A percentile compares a stretch with the other conserved stretches of the same genome.
These are phyloP conservation scores for Drosophila falleni DNA, from an alignment of 2,888 invertebrate species.

Conservation along the genomic window DNA sequence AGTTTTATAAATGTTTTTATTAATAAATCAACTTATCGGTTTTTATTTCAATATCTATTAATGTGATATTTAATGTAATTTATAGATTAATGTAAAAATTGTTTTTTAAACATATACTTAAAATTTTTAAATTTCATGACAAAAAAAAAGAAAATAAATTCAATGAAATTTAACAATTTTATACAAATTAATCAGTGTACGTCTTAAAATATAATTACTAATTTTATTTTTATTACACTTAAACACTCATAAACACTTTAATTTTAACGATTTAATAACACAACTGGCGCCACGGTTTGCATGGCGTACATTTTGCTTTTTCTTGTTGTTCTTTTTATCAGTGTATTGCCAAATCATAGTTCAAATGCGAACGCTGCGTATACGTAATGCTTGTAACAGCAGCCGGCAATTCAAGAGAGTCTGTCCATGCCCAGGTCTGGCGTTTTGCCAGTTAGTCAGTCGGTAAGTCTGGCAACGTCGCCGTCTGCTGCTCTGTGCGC, in stretches of 20 bases:
- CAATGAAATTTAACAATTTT: too few species aligned
- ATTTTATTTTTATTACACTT: too few species aligned
- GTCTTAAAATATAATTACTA: too few species aligned
- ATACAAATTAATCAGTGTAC: too few species aligned
- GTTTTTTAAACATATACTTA: too few species aligned
- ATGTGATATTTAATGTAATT: too few species aligned
- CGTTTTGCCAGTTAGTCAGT: conserved; percentile 29
- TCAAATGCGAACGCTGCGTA: conserved; percentile 19
- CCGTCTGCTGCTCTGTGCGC: conserved; percentile 43
- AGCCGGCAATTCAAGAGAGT: conserved; percentile 8
- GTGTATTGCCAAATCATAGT: conserved; percentile 41
- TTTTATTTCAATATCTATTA: too few species aligned
- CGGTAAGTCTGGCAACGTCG: conserved; percentile 18
- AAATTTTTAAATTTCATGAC: too few species aligned
- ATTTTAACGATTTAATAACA: not conserved
- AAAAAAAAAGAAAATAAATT: too few species aligned
- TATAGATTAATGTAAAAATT: too few species aligned
- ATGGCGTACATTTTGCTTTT: not conserved
- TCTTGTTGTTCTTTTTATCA: conserved; percentile 12
- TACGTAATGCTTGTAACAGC: conserved; percentile 30
- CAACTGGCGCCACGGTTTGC: not conserved
- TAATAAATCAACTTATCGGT: too few species aligned
- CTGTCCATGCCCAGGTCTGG: conserved; percentile 27
- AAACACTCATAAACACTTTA: not conserved
- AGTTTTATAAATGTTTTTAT: too few species aligned